Evolutionary conservation across 35 echinoderm and acorn worm species (phyloP), one percentile per base, ranked within the genome.

Genomic region (Antedon bifida): DNA sequence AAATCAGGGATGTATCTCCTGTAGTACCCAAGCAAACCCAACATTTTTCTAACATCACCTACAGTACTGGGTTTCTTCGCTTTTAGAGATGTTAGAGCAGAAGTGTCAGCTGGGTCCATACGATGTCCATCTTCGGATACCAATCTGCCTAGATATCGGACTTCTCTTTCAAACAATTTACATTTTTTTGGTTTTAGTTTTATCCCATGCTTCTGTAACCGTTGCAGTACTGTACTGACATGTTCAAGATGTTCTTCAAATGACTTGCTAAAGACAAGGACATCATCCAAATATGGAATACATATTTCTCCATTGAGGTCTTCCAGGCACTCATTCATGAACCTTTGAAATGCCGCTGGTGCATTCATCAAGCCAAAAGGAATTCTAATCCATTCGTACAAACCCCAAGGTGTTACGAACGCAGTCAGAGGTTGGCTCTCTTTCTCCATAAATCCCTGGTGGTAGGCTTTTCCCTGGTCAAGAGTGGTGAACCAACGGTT

Each of bases 21-120:
- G 36, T 92, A 92, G 51, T 93, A 93, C 0, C 91, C 87, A 8
- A 79, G 44, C 19, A 93, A 77, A 17, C 91, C 87, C 32, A 89
- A 46, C 29, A 93, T 13, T 80, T 89, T 89, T 30, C 91, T 80
- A 11, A 89, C 81, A 84, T 88, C 86, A 34, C 82, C 81, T 33
- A 88, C 83, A 56, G 82, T 84, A 23, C 36, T 30, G 4, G 86
- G 86, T 82, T 31, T 32, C 23, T 30, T 75, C 0, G 31, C 73
- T 35, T 92, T 88, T 30, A 88, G 34, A 7, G 76, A 35, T 29
- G 83, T 79, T 34, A 88, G 31, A 33, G 90, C 83, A 26, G 90
- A 80, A n/a, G 87, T 86, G 31, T 89, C 87, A 34, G 23, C 32
- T 28, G 86, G 90, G 46, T 88, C 81, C 0, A 77, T 32, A 31